Base-by-base conservation (phyloP, 2,113 vertebrate genomes). In the Nannobrachium achirus region DNA sequence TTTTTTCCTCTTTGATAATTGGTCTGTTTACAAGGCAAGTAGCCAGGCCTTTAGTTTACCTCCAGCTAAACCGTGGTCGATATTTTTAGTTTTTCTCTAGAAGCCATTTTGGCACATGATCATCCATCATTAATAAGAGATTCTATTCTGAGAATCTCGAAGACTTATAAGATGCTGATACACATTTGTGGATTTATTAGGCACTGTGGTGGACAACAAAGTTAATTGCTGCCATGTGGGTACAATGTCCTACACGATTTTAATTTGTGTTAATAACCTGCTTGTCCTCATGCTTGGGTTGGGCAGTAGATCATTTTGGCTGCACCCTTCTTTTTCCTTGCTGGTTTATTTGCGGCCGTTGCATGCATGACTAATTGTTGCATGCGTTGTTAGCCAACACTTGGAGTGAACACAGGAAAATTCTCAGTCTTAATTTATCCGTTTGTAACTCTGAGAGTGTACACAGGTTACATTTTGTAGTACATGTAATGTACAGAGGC, bases 261-360 rank as follows among this genome's bases (percentile, higher is more conserved):
- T 9, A n/a, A 25, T 49, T 51, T 66, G 46, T 42, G 11, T 39
- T 63, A 65, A 33, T 44, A 82, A 84, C 86, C 76, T n/a, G 80
- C 78, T 75, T 25, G 64, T 79, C 73, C 15, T 67, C 60, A 69
- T 78, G 4, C 13, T 53, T 16, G 0, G 11, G 25, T 20, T 41
- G 1, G 3, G 33, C 55, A 42, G 61, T 52, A 33, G 25, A 33
- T 33, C 25, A 33, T 33, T 33, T 33, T 33, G 25, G 50, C 50
- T 10, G 39, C 51, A 3, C 38, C 19, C n/a, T 14, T 0, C 41
- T 4, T 45, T n/a, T 18, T 25, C 18, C 19, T 18, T 41, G 19
- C n/a, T 0, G n/a, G 19, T 25, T 19, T 25, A 25, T 25, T n/a
- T 45, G 51, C 14, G 10, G 7, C 11, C 58, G 25, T 33, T 11